phyloP scores from a whole-genome alignment of 2,113 vertebrate species.

The Parotia lawesii region DNA sequence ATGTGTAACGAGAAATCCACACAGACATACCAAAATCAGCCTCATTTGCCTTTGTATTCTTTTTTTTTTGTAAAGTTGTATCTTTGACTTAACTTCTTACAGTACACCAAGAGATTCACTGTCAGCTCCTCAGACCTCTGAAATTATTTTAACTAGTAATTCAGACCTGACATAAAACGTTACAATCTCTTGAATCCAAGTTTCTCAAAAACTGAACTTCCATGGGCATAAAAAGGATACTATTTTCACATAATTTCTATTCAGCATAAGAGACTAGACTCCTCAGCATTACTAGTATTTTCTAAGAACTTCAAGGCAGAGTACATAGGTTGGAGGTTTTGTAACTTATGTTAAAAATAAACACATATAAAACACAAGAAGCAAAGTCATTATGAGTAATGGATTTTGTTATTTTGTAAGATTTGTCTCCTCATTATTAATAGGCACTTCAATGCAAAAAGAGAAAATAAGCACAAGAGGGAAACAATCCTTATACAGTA shows the following conservation, averaged over 20 bases:
- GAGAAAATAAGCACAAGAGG: not conserved
- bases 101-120: not conserved
- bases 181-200: not conserved
- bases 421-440: not conserved
- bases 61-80: not conserved
- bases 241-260: slow-evolving; percentile 40
- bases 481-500: not conserved
- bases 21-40: not conserved
- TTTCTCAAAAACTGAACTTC: slow-evolving; percentile 34
- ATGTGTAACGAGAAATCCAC: not conserved
- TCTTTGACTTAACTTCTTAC: not conserved
- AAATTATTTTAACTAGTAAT: slow-evolving; percentile 32
- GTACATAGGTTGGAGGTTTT: not conserved
- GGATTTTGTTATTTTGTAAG: not conserved
- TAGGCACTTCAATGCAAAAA: not conserved
- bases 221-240: not conserved
- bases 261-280: not conserved
- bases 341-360: slow-evolving; percentile 11
- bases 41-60: not conserved
- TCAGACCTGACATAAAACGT: not conserved
- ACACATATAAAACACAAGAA: not conserved
- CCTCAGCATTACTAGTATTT: not conserved
- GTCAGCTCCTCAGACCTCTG: not conserved
- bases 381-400: not conserved
- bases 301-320: not conserved